Evolutionary conservation across 2,113 vertebrate species (phyloP).

Genomic region (Crotalus viridis): DNA sequence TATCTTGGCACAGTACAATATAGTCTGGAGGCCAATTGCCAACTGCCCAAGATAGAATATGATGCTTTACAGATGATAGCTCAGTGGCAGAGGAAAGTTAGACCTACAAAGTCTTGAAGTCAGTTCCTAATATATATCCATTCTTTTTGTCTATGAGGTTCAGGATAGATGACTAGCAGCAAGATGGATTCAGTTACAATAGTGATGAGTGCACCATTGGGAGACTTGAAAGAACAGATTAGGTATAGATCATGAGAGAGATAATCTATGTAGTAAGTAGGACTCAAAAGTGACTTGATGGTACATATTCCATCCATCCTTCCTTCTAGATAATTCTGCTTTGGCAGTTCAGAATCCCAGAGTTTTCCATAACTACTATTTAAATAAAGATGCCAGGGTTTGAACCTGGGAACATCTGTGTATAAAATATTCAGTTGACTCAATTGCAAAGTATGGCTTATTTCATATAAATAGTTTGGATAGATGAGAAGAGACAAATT

Average conservation of each 20-base stretch:
- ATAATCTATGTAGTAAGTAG: not conserved
- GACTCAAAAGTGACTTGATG: not conserved
- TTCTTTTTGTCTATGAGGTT: not conserved
- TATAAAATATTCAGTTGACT: too few relatives aligned
- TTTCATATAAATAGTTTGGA: too few relatives aligned
- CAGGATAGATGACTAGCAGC: not conserved
- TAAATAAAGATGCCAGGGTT: too few relatives aligned
- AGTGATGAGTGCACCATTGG: not conserved
- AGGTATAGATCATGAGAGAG: not conserved
- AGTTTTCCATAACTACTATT: too few relatives aligned
- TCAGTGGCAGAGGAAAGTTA: not conserved
- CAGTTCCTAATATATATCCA: not conserved
- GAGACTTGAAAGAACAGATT: not conserved
- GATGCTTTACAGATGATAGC: not conserved
- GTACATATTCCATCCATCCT: not conserved
- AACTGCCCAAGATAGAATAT: not conserved
- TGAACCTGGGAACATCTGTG: too few relatives aligned
- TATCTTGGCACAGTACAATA: not conserved
- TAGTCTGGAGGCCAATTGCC: not conserved
- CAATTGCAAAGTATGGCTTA: too few relatives aligned
- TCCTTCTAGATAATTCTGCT: too few relatives aligned
- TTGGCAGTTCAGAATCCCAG: too few relatives aligned
- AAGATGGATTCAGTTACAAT: not conserved
- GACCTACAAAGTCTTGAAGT: not conserved
- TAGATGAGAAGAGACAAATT: too few relatives aligned